Conservation (phyloP, 37 sponge, comb jelly and placozoan species). For the Beroe forskalii region DNA sequence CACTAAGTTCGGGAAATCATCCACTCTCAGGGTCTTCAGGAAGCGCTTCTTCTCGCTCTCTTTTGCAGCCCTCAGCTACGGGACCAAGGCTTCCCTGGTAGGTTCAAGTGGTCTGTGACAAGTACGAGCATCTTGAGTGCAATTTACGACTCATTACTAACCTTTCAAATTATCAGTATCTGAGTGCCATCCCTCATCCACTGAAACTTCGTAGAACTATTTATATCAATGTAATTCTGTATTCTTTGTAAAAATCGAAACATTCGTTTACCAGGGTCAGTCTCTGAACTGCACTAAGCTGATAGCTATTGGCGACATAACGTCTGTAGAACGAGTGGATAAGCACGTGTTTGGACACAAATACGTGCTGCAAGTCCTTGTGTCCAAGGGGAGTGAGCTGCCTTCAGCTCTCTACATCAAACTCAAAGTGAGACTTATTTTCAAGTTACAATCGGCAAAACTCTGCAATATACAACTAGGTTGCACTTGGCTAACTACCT, state of each 20-base stretch:
- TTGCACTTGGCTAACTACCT: background rate
- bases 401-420: constrained; percentile 48
- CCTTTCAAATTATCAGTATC: background rate
- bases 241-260: too few species aligned
- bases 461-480: background rate
- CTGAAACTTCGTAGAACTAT: too few species aligned
- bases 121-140: background rate
- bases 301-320: constrained; percentile 56
- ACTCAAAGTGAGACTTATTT: background rate
- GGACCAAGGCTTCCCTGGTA: constrained; percentile 38
- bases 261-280: too few species aligned
- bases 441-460: too few species aligned
- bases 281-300: background rate
- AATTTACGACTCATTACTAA: background rate
- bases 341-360: constrained; percentile 65
- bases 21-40: background rate
- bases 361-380: constrained; percentile 18
- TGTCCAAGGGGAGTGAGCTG: constrained; percentile 12
- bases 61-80: constrained; percentile 55
- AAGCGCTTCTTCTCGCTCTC: constrained; percentile 53
- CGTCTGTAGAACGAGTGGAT: constrained; percentile 42
- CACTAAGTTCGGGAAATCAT: constrained; percentile 5
- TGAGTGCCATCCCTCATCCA: too few species aligned
- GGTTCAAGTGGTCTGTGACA: too few species aligned
- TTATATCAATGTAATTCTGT: too few species aligned